Conservation (phyloP, 2,113 vertebrate genomes). For the Chascanopsetta lugubris region DNA sequence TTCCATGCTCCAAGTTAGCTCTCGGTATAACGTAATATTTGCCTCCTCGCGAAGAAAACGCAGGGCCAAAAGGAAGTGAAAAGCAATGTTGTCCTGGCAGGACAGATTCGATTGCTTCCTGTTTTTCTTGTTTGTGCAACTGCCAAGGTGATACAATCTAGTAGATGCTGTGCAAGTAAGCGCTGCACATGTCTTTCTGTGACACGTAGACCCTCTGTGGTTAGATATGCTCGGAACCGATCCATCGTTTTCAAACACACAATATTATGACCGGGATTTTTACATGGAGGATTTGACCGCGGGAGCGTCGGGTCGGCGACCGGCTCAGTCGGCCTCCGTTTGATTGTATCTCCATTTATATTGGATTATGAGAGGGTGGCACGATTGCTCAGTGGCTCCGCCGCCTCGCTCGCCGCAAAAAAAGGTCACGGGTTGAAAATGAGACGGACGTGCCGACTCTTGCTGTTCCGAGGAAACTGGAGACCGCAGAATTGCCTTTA, state of each 20-base stretch:
- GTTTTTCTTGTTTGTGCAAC: constrained; percentile 42
- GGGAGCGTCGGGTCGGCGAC: not conserved
- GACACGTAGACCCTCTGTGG: not conserved
- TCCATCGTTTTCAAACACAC: constrained; percentile 11
- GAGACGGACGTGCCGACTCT: not conserved
- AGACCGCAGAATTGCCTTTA: constrained; percentile 1
- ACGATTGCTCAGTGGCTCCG: constrained; percentile 8
- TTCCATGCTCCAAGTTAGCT: too few species aligned
- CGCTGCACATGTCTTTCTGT: constrained; percentile 6
- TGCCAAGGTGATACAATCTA: constrained; percentile 17
- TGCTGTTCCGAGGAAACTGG: not conserved
- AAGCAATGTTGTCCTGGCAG: not conserved
- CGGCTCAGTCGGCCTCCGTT: constrained; percentile 25
- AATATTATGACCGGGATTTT: constrained; percentile 46
- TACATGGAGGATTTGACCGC: constrained; percentile 26
- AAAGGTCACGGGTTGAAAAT: not conserved
- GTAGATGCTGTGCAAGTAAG: constrained; percentile 40
- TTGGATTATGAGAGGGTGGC: constrained; percentile 29
- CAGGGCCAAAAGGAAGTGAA: not conserved
- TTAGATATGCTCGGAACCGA: constrained; percentile 28
- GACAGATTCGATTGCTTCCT: constrained; percentile 20
- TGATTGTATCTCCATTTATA: constrained; percentile 39
- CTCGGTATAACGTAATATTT: not conserved
- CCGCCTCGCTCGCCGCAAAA: not conserved
- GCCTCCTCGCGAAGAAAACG: not conserved